Conservation (phyloP, 2,113 vertebrate genomes). For the Lamprotornis superbus region DNA sequence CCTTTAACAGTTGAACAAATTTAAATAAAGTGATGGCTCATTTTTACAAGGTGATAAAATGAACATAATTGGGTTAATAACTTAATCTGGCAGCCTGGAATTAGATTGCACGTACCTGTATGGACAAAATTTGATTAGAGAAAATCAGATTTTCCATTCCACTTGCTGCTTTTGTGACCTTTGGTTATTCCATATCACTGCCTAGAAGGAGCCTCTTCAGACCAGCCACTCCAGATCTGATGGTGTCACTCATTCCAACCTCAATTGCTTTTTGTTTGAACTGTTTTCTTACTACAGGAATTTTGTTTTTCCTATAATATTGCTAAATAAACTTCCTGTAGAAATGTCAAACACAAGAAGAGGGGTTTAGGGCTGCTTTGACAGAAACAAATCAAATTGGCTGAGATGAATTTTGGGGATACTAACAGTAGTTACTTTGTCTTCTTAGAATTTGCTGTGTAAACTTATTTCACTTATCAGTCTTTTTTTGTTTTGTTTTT, state of each 20-base stretch:
- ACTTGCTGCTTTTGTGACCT: background rate
- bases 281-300: background rate
- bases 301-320: background rate
- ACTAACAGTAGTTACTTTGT: background rate
- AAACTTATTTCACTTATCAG: background rate
- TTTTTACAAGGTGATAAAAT: constrained; percentile 71
- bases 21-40: constrained; percentile 67
- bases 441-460: background rate
- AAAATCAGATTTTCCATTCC: constrained; percentile 47
- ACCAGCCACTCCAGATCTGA: background rate
- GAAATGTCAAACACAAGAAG: background rate
- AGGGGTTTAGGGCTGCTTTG: background rate
- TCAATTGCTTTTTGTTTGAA: background rate
- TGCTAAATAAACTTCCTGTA: background rate
- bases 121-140: constrained; percentile 31
- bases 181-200: background rate
- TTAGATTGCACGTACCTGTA: constrained; percentile 54
- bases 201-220: background rate
- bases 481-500: background rate
- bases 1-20: constrained; percentile 69
- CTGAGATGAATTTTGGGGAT: background rate
- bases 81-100: constrained; percentile 66
- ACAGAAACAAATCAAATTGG: background rate
- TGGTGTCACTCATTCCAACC: background rate
- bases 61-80: constrained; percentile 67